Base-by-base conservation (phyloP, 2,888 invertebrate genomes). In the Metalampra italica region DNA sequence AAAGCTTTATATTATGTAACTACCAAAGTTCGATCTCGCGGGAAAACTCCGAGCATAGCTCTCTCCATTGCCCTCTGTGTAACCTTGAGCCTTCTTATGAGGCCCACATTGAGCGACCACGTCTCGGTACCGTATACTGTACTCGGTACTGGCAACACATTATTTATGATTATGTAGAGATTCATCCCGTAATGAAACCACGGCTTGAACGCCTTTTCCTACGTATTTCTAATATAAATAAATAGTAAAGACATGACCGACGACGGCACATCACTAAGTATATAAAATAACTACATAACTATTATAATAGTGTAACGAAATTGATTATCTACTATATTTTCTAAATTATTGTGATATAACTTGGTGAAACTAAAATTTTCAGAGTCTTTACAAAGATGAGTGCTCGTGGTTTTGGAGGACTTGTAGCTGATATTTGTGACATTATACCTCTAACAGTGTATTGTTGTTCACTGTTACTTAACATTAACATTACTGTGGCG, bases 381-480 rank as follows among this genome's bases (percentile, higher is more conserved):
- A 68, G 80, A 81, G 72, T 80, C 75, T 86, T 81, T 83, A 84
- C 82, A 83, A 77, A 61, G 71, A 70, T 71, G 75, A 69, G 71
- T 69, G 77, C 72, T 75, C 68, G 80, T 71, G 71, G 71, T 73
- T 71, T 84, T 79, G 70, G 66, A 71, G 63, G 69, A 75, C 65
- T 68, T 55, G 50, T 57, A 53, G 50, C 47, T 53, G 49, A 36
- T 54, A 51, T 60, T 63, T 71, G 64, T 70, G 69, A 68, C 71
- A 71, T 72, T 75, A 71, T 79, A 78, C 73, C 72, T 78, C 75
- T 76, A 75, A 82, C 81, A 78, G 78, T 82, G 79, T 81, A 81
- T 83, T 80, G 79, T 80, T 85, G 83, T 86, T 84, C 67, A 79
- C 80, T 83, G 81, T 85, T 82, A 68, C 64, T 74, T 66, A 66